phyloP scores from a whole-genome alignment of 1,140 invertebrate genomes.

The Neocloeon triangulifer region DNA sequence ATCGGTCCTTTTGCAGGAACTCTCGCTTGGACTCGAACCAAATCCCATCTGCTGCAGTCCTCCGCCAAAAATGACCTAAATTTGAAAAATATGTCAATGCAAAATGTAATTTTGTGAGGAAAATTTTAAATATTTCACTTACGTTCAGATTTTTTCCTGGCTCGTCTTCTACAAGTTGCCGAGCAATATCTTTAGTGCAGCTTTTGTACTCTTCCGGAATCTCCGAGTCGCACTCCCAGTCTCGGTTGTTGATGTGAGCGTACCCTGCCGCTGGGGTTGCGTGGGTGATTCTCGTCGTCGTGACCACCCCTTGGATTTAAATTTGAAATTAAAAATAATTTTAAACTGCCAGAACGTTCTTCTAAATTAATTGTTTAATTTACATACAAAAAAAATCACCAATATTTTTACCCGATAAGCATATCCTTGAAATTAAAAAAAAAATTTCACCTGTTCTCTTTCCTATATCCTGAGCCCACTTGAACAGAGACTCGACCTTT shows the following conservation, averaged over 20 bases:
- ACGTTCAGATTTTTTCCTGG: slow-evolving; percentile 38
- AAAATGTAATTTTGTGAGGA: no score
- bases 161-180: slow-evolving; percentile 29
- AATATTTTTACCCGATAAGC: slow-evolving; percentile 31
- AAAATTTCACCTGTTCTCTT: slow-evolving; percentile 8
- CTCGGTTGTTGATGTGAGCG: slow-evolving; percentile 35
- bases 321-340: no score
- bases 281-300: slow-evolving; percentile 53
- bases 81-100: no score
- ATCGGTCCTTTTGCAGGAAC: no score
- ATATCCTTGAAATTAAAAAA: neutral
- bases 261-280: slow-evolving; percentile 55
- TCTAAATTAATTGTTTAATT: no score
- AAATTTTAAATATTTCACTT: no score
- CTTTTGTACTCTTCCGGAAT: slow-evolving; percentile 11
- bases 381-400: no score
- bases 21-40: no score
- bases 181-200: slow-evolving; percentile 28
- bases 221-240: slow-evolving; percentile 40
- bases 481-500: slow-evolving; percentile 6
- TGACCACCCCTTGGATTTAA: slow-evolving; percentile 49
- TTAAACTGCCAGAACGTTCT: no score
- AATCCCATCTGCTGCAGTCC: no score
- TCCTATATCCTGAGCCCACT: slow-evolving; percentile 6
- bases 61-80: no score